A percentile compares a stretch with the other conserved stretches of the same genome.
phyloP scores from a whole-genome alignment of 2,113 vertebrate genomes.

The Crotophaga sulcirostris region DNA sequence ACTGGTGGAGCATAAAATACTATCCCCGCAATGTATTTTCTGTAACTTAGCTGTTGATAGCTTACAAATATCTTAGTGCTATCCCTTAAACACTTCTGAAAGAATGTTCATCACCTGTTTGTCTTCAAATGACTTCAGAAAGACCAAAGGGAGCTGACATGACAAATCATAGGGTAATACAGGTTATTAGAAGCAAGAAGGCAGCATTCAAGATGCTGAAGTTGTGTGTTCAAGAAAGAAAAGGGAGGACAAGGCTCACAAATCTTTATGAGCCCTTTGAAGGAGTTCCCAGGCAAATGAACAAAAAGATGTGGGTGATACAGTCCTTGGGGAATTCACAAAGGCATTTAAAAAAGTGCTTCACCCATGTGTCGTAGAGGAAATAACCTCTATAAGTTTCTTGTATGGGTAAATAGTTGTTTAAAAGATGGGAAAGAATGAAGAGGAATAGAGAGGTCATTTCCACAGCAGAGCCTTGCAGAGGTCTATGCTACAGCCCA shows the following conservation, averaged over 20 bases:
- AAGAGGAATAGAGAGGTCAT: neutral
- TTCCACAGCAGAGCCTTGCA: neutral
- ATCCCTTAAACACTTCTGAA: slow-evolving; percentile 23
- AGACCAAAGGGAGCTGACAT: slow-evolving; percentile 27
- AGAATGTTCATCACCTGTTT: slow-evolving; percentile 54
- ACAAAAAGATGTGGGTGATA: slow-evolving; percentile 56
- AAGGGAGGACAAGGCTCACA: slow-evolving; percentile 62
- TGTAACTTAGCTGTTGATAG: slow-evolving; percentile 16
- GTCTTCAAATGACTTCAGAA: slow-evolving; percentile 58
- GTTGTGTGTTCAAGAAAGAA: slow-evolving; percentile 26
- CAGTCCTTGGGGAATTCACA: slow-evolving; percentile 7
- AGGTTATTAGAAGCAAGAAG: slow-evolving; percentile 47
- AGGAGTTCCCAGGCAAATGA: slow-evolving; percentile 41
- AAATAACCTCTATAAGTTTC: slow-evolving; percentile 34
- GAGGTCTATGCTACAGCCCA: neutral
- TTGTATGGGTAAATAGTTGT: slow-evolving; percentile 12
- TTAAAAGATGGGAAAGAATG: neutral
- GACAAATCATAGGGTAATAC: slow-evolving; percentile 40
- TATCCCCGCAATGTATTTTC: neutral
- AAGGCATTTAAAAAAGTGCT: slow-evolving; percentile 37
- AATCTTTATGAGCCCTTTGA: slow-evolving; percentile 59
- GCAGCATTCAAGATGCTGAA: slow-evolving; percentile 43
- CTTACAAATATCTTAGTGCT: slow-evolving; percentile 39
- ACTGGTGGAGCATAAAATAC: slow-evolving; percentile 1
- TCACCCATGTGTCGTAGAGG: slow-evolving; percentile 35